phyloP scores from a whole-genome alignment of 2,113 vertebrate species.

The Semnornis frantzii region DNA sequence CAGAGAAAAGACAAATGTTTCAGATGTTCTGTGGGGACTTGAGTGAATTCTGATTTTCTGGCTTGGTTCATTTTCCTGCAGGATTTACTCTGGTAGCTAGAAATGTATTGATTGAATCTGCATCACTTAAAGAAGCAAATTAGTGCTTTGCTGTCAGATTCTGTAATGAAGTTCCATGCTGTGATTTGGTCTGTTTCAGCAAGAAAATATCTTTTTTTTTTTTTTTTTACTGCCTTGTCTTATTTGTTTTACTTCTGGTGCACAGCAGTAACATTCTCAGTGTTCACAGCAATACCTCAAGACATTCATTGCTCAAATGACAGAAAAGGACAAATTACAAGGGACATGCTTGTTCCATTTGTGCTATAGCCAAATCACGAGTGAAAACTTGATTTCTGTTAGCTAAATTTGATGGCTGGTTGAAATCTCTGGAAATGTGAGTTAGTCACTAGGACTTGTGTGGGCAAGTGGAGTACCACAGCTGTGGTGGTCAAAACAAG shows the following conservation, averaged over 20 bases:
- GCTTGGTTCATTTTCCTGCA: neutral
- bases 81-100: neutral
- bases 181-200: conserved; percentile 51
- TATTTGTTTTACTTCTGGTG: neutral
- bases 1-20: neutral
- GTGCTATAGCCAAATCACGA: neutral
- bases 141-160: conserved; percentile 30
- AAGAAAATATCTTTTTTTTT: neutral
- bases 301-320: neutral
- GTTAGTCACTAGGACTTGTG: neutral
- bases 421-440: neutral
- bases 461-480: neutral
- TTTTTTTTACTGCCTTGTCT: neutral
- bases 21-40: neutral
- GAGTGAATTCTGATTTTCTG: neutral
- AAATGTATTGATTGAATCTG: conserved; percentile 32
- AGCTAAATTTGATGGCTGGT: neutral
- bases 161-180: conserved; percentile 18
- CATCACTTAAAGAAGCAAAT: conserved; percentile 47
- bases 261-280: neutral
- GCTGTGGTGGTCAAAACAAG: rapidly evolving
- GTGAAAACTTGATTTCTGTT: neutral
- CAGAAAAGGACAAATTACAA: neutral
- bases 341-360: neutral
- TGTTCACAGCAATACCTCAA: neutral